phyloP scores from a whole-genome alignment of 1,140 invertebrate genomes.

The Zaprionus taronus region DNA sequence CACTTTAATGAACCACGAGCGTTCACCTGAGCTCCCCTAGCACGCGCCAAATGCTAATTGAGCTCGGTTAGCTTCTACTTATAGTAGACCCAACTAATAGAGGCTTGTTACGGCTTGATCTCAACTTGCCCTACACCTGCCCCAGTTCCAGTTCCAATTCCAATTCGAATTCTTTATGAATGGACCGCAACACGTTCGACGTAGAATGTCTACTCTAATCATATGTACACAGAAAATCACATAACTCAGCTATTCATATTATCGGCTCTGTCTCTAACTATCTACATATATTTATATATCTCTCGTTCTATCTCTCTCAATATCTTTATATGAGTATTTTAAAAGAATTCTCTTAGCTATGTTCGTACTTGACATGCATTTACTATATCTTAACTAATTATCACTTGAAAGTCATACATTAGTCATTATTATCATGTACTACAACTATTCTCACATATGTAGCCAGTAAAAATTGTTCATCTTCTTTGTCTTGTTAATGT shows the following conservation, averaged over 20 bases:
- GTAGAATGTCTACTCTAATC: constrained; percentile 16
- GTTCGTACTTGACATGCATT: constrained; percentile 44
- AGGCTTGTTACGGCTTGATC: constrained; percentile 46
- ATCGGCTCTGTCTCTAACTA: background rate
- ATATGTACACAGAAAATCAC: constrained; percentile 24
- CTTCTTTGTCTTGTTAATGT: constrained; percentile 1
- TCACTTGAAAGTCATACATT: constrained; percentile 51
- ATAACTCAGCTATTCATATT: constrained; percentile 10
- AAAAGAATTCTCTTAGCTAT: constrained; percentile 19
- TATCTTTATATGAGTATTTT: constrained; percentile 40
- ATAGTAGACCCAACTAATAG: constrained; percentile 44
- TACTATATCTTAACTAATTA: constrained; percentile 57
- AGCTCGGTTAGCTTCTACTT: constrained; percentile 28
- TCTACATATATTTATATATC: constrained; percentile 2
- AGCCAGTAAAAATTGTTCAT: constrained; percentile 17
- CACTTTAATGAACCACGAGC: constrained; percentile 70
- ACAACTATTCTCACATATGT: constrained; percentile 27
- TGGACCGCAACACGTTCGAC: constrained; percentile 14
- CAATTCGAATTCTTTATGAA: constrained; percentile 28
- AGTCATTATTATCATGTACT: constrained; percentile 47
- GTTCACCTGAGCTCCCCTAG: constrained; percentile 59
- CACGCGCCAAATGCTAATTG: constrained; percentile 73
- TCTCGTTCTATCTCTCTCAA: constrained; percentile 3
- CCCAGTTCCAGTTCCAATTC: constrained; percentile 13
- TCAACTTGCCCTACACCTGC: constrained; percentile 68